phyloP scores from a whole-genome alignment of 1,140 invertebrate genomes.

The Lanistes nyassanus region DNA sequence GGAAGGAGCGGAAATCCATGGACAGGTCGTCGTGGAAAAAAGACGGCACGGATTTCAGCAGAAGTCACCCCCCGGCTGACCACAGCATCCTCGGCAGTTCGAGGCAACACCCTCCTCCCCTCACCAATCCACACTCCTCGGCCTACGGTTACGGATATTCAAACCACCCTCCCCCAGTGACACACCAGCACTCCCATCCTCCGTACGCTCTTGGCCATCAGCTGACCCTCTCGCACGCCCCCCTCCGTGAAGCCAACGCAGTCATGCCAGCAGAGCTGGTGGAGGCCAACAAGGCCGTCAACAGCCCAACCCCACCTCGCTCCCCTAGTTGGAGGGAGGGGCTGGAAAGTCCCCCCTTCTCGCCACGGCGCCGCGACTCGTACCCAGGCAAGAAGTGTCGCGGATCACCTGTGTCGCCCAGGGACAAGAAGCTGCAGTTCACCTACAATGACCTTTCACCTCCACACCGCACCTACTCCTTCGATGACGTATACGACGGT shows the following conservation, averaged over 20 bases:
- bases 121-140: neutral
- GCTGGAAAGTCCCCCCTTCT: conserved; percentile 60
- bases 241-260: conserved; percentile 14
- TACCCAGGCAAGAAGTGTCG: conserved; percentile 57
- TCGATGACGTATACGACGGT: conserved; percentile 47
- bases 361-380: conserved; percentile 53
- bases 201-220: neutral
- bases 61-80: no score
- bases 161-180: conserved; percentile 42
- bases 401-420: conserved; percentile 52
- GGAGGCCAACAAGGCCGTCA: conserved; percentile 35
- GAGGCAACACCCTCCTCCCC: neutral
- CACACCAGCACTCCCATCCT: conserved; percentile 44
- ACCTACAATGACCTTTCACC: conserved; percentile 57
- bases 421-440: conserved; percentile 52
- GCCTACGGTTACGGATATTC: neutral
- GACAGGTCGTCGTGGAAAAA: no score
- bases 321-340: conserved; percentile 62
- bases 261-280: conserved; percentile 18
- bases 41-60: no score
- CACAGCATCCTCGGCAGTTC: neutral
- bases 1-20: neutral
- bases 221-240: neutral
- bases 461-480: conserved; percentile 46
- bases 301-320: conserved; percentile 54